These are phyloP conservation scores for Pseudeuparius sepicola DNA, from an alignment of 2,888 invertebrate genomes.

Conservation along the genomic window DNA sequence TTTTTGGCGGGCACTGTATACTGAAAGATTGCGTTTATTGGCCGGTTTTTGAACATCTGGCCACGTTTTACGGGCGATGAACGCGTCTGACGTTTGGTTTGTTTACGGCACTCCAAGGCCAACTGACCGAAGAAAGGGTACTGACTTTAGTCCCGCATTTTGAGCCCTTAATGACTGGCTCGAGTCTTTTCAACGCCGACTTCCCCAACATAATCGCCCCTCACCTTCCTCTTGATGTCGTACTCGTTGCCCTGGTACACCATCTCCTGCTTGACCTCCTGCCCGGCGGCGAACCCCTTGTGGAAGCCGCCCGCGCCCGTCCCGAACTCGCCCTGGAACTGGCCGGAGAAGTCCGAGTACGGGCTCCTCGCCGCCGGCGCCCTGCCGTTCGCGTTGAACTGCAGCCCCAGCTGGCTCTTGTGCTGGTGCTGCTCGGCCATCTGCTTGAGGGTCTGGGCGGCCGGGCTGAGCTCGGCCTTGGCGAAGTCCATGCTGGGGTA, in stretches of 20 bases:
- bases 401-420: conserved; percentile 59
- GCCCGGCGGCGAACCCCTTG: conserved; percentile 40
- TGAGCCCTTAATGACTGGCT: too few relatives aligned
- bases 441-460: conserved; percentile 90
- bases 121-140: too few relatives aligned
- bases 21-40: too few relatives aligned
- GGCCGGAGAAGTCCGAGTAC: conserved; percentile 53
- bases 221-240: too few relatives aligned
- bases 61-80: too few relatives aligned
- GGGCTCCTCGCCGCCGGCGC: conserved; percentile 43
- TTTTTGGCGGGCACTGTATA: too few relatives aligned
- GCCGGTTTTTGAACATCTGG: too few relatives aligned
- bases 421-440: conserved; percentile 97
- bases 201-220: too few relatives aligned
- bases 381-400: conserved; percentile 41
- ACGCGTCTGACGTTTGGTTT: too few relatives aligned
- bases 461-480: conserved; percentile 68
- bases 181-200: too few relatives aligned
- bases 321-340: conserved; percentile 45
- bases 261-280: conserved; percentile 48
- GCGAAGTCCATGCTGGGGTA: conserved; percentile 38
- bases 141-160: too few relatives aligned
- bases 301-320: conserved; percentile 38
- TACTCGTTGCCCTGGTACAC: conserved; percentile 35
- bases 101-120: too few relatives aligned